A percentile compares a stretch with the other conserved stretches of the same genome.
These are phyloP conservation scores for Chinchilla lanigera DNA, from an alignment of 2,113 vertebrate species.

Conservation along the genomic window DNA sequence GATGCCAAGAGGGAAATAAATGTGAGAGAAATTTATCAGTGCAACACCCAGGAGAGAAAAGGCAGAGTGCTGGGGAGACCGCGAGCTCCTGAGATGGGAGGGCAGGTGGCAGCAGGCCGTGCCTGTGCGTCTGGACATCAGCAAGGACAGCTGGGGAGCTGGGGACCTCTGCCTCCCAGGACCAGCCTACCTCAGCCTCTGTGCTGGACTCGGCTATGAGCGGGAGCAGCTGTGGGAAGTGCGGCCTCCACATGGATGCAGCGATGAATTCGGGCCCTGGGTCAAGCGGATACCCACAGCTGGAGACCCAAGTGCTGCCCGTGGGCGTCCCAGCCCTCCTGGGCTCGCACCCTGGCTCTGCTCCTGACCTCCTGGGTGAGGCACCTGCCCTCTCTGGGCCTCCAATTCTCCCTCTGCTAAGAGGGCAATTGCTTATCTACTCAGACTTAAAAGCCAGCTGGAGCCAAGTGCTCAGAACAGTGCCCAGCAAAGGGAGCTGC, in stretches of 20 bases:
- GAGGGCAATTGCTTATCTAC: neutral
- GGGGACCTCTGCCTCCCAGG: neutral
- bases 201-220: neutral
- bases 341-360: neutral
- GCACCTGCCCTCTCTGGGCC: neutral
- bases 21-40: neutral
- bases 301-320: neutral
- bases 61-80: neutral
- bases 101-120: neutral
- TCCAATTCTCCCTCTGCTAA: fast-evolving
- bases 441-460: neutral
- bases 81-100: neutral
- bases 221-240: too few species aligned
- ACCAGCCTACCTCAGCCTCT: neutral
- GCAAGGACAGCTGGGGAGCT: neutral
- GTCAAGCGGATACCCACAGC: fast-evolving
- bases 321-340: neutral
- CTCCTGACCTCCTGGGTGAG: neutral
- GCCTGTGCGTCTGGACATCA: neutral
- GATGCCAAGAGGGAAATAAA: too few species aligned
- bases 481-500: neutral
- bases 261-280: neutral
- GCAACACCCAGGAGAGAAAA: neutral
- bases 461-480: neutral
- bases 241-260: fast-evolving